A percentile compares a stretch with the other conserved stretches of the same genome.
Conservation (phyloP, 2,888 invertebrate species). For the Drosophila fungiperda region DNA sequence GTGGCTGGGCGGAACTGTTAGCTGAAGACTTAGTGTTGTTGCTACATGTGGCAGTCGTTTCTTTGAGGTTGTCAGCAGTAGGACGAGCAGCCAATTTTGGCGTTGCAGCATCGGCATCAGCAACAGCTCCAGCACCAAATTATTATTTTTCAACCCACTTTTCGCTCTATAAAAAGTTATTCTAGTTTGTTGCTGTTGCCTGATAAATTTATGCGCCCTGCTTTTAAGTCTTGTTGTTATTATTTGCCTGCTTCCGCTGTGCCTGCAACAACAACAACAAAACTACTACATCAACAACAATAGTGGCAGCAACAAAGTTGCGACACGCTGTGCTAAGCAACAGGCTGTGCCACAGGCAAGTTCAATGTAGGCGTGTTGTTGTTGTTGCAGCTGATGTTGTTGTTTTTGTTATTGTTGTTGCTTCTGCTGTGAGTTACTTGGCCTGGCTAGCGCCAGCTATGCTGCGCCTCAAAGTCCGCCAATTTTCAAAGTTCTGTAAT, state of each 20-base stretch:
- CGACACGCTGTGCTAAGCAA: constrained; percentile 71
- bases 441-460: constrained; percentile 47
- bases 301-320: constrained; percentile 61
- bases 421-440: constrained; percentile 45
- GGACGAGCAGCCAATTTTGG: constrained; percentile 28
- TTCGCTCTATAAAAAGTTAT: constrained; percentile 45
- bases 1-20: constrained; percentile 24
- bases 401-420: constrained; percentile 8
- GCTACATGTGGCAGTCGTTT: constrained; percentile 34
- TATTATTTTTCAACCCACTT: constrained; percentile 62
- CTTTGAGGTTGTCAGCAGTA: constrained; percentile 18
- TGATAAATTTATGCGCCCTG: constrained; percentile 70
- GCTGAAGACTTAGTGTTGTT: constrained; percentile 25
- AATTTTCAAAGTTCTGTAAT: constrained; percentile 52
- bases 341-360: constrained; percentile 70
- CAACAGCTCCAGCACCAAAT: constrained; percentile 41
- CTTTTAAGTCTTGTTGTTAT: constrained; percentile 65
- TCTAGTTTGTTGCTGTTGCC: constrained; percentile 39
- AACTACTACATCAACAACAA: constrained; percentile 23
- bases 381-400: constrained; percentile 16
- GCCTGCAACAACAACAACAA: constrained; percentile 49
- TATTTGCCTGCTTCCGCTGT: constrained; percentile 73
- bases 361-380: constrained; percentile 52
- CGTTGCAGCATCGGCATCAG: constrained; percentile 12
- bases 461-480: constrained; percentile 36